Percentiles rank a stretch among this genome's conserved stretches.
phyloP scores from a whole-genome alignment of 2,797 vertebrate species.

The Menidia menidia region DNA sequence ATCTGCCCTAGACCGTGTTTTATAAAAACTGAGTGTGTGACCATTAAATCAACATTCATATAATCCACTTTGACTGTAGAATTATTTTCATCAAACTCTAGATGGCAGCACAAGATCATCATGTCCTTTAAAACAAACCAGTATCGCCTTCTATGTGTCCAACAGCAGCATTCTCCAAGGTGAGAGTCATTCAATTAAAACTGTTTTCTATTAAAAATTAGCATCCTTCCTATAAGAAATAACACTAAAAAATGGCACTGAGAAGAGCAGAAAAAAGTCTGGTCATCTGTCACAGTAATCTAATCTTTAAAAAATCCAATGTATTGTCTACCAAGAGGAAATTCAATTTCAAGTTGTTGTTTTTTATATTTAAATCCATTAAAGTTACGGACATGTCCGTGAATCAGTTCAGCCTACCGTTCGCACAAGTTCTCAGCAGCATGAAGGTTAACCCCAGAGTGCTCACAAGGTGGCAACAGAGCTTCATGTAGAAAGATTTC shows the following conservation, averaged over 20 bases:
- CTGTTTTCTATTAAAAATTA: background rate
- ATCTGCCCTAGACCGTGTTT: too few relatives aligned
- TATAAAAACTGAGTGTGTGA: too few relatives aligned
- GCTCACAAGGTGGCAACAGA: background rate
- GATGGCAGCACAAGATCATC: constrained; percentile 54
- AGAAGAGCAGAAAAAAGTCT: background rate
- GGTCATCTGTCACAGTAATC: background rate
- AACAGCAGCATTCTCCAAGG: background rate
- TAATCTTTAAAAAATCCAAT: background rate
- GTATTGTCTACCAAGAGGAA: too few relatives aligned
- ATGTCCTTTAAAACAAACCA: background rate
- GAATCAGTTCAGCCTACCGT: too few relatives aligned
- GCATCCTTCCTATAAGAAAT: background rate
- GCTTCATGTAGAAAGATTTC: background rate
- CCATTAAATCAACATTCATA: too few relatives aligned
- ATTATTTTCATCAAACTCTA: constrained; percentile 18
- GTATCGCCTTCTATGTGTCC: background rate
- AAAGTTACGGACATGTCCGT: too few relatives aligned
- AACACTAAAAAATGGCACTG: background rate
- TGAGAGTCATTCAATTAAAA: background rate
- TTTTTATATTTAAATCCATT: too few relatives aligned
- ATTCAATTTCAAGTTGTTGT: too few relatives aligned
- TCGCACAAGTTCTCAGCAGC: too few relatives aligned
- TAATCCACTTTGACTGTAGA: too few relatives aligned
- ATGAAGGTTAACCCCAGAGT: background rate